Conservation (phyloP, 2,888 invertebrate species). For the Cephus sareptanus region DNA sequence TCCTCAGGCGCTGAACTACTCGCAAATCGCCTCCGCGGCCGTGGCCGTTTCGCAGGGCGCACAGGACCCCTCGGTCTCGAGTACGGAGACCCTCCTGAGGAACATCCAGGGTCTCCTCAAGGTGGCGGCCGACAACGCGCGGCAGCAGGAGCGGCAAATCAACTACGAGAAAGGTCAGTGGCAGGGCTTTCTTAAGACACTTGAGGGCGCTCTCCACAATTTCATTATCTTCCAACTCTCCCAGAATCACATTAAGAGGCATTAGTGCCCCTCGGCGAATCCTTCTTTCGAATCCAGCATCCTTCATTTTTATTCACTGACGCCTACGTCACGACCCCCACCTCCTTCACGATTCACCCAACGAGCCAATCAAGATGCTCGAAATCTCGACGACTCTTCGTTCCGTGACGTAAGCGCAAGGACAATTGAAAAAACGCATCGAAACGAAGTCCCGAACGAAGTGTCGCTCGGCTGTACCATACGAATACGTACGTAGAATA, state of each 20-base stretch:
- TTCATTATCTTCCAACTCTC: conserved; percentile 64
- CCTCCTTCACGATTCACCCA: too few species aligned
- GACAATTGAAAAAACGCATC: neutral
- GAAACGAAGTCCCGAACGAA: conserved; percentile 22
- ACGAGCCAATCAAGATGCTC: too few species aligned
- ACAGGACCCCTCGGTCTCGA: conserved; percentile 77
- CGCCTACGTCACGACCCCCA: too few species aligned
- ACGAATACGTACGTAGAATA: conserved; percentile 23
- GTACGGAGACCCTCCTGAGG: conserved; percentile 92
- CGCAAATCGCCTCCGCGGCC: conserved; percentile 76
- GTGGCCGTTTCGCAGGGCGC: conserved; percentile 70
- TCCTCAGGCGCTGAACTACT: conserved; percentile 84
- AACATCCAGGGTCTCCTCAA: conserved; percentile 96
- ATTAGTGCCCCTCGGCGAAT: conserved; percentile 33
- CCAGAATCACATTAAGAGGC: conserved; percentile 62
- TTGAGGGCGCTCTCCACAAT: conserved; percentile 65
- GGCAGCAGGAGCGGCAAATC: conserved; percentile 95
- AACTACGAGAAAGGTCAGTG: conserved; percentile 94
- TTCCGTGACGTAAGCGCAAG: too few species aligned
- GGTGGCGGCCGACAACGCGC: conserved; percentile 96
- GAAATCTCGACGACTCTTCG: too few species aligned
- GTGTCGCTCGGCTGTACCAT: conserved; percentile 34
- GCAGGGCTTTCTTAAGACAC: conserved; percentile 65
- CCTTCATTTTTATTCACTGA: too few species aligned
- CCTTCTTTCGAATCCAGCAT: conserved; percentile 8